Evolutionary conservation across 2,888 invertebrate species (phyloP), one percentile per base, ranked within the genome.

Genomic region (Lasioglossum calceatum): DNA sequence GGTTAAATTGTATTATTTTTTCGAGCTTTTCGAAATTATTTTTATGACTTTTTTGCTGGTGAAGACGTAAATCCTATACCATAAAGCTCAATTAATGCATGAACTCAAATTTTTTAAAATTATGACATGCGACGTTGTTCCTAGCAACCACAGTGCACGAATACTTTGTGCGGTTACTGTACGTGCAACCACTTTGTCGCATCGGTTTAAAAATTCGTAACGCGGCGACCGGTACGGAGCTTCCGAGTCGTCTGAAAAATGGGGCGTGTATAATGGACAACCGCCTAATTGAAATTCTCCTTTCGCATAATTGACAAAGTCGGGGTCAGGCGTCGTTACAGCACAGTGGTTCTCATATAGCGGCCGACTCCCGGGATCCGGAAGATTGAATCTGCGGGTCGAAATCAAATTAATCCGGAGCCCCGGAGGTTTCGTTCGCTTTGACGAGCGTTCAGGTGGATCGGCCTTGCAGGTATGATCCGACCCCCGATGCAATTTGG

Each of bases 401-500:
- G 64, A 67, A n/a, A 77, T 47, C 32, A 27, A 77, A 77, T 77
- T 64, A 77, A 44, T 36, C 32, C n/a, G 39, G 19, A 61, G n/a
- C 23, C 32, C 36, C 64, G 61, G 64, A 47, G 42, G 64, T 64
- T 64, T 77, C 61, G 64, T 77, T 47, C 77, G 23, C 42, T 61
- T 64, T 16, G 27, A 42, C 77, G 47, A 47, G 67, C 23, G 14
- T 77, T 44, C 77, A 70, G n/a, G 36, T 36, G 77, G 54, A 19
- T 39, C 58, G 58, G 58, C 58, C 58, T 58, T 3, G 58, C 58
- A 58, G 58, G n/a, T 58, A 58, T 58, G 58, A 58, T n/a, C 58
- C n/a, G n/a, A 12, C n/a, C 58, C 5, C 23, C n/a, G n/a, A 58
- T 58, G 58, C 58, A 58, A 58, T 58, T 58, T 58, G n/a, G 58